A percentile compares a stretch with the other conserved stretches of the same genome.
Conservation (phyloP, 2,113 vertebrate species). For the Datnioides undecimradiatus region DNA sequence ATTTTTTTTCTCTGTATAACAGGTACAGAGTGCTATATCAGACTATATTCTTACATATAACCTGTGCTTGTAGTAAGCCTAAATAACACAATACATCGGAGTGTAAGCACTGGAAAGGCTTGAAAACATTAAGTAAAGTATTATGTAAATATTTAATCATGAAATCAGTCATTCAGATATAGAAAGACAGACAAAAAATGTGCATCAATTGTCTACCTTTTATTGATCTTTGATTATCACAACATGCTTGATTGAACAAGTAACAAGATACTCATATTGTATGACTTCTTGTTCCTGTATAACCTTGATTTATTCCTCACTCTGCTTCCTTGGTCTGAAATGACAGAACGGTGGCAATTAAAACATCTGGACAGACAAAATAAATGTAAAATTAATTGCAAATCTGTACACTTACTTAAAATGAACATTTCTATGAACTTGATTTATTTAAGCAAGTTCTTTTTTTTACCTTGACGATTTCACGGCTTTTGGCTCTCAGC, state of each 20-base stretch:
- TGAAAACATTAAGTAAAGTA: background rate
- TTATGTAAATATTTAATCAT: background rate
- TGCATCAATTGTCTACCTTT: constrained; percentile 44
- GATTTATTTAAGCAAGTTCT: background rate
- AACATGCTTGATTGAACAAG: constrained; percentile 43
- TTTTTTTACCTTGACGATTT: constrained; percentile 79
- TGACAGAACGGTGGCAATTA: constrained; percentile 8
- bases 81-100: background rate
- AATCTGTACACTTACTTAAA: background rate
- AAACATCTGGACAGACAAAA: background rate
- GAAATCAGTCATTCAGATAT: background rate
- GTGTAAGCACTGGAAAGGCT: too few relatives aligned
- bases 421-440: background rate
- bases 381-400: background rate
- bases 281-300: constrained; percentile 64
- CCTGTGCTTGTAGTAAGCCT: background rate
- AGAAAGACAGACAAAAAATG: background rate
- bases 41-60: background rate
- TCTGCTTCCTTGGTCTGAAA: constrained; percentile 79
- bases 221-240: constrained; percentile 61
- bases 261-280: constrained; percentile 80
- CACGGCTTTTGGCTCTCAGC: too few relatives aligned
- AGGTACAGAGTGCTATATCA: background rate
- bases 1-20: too few relatives aligned
- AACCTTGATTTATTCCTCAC: constrained; percentile 40